Evolutionary conservation across 2,797 vertebrate genomes (phyloP).

Genomic region (Enteromius unitaeniatus): DNA sequence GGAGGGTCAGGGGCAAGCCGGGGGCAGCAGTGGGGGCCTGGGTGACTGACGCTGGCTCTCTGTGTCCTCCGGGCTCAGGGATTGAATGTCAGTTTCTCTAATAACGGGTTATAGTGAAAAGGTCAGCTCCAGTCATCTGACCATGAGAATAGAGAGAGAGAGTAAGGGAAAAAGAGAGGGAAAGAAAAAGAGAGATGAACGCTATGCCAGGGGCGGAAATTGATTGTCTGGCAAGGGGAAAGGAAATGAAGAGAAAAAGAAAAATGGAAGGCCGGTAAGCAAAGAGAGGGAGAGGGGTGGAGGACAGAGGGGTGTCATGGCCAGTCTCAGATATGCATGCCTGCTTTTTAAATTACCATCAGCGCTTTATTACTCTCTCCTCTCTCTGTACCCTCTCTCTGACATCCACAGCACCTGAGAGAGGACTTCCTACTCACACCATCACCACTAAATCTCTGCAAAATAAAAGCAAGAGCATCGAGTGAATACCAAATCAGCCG

Average conservation of each 20-base stretch:
- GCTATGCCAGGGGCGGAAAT: conserved; percentile 74
- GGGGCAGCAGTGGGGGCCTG: conserved; percentile 55
- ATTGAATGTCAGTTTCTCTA: conserved; percentile 85
- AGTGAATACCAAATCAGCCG: conserved; percentile 54
- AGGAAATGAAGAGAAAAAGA: conserved; percentile 80
- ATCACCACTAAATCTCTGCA: conserved; percentile 48
- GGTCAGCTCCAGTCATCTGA: conserved; percentile 78
- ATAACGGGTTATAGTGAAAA: conserved; percentile 82
- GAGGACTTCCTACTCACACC: conserved; percentile 43
- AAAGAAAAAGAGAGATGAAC: conserved; percentile 53
- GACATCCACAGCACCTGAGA: conserved; percentile 52
- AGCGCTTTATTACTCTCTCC: conserved; percentile 64
- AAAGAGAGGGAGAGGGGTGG: conserved; percentile 51
- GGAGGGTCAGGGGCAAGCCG: conserved; percentile 56
- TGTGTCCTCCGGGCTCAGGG: conserved; percentile 75
- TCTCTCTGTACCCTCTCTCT: conserved; percentile 59
- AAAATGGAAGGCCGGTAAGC: conserved; percentile 71
- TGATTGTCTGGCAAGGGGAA: conserved; percentile 72
- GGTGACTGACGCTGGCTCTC: conserved; percentile 58
- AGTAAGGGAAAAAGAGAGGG: conserved; percentile 43
- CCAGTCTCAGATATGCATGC: conserved; percentile 67
- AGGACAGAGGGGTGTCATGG: conserved; percentile 64
- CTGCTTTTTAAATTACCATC: conserved; percentile 67
- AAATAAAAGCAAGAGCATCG: conserved; percentile 56
- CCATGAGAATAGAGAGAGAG: conserved; percentile 59